Evolutionary conservation across 2,888 invertebrate genomes (phyloP).

Genomic region (Dyspetes luteomarginatus): DNA sequence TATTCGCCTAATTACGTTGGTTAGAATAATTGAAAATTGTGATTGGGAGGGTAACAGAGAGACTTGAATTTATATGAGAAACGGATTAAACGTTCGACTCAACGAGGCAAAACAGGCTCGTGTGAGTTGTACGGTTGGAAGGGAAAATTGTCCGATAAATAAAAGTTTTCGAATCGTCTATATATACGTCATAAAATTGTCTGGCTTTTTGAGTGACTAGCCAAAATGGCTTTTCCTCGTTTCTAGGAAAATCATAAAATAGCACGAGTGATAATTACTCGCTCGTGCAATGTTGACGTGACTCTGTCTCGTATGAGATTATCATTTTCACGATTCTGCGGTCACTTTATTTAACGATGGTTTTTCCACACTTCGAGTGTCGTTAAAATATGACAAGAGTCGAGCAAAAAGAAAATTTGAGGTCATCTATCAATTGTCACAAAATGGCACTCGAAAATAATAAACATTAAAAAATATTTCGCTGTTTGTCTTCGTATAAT

Average conservation of each 20-base stretch:
- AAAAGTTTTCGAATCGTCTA: not conserved
- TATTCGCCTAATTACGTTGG: too few species aligned
- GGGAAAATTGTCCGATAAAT: not conserved
- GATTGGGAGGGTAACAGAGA: too few species aligned
- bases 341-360: not conserved
- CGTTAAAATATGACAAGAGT: not conserved
- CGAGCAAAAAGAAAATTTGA: too few species aligned
- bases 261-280: constrained; percentile 20
- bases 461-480: too few species aligned
- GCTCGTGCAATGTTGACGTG: constrained; percentile 15
- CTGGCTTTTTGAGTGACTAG: not conserved
- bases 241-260: constrained; percentile 36
- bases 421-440: too few species aligned
- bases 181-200: constrained; percentile 9
- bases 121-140: not conserved
- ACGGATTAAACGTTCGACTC: not conserved
- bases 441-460: too few species aligned
- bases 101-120: too few species aligned
- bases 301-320: not conserved
- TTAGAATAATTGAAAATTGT: too few species aligned
- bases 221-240: constrained; percentile 30
- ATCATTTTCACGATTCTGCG: constrained; percentile 4
- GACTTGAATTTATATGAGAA: too few species aligned
- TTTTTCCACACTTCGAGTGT: constrained; percentile 31
- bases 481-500: too few species aligned